phyloP scores from a whole-genome alignment of 2,888 invertebrate species.

The Xiphydria camelus region DNA sequence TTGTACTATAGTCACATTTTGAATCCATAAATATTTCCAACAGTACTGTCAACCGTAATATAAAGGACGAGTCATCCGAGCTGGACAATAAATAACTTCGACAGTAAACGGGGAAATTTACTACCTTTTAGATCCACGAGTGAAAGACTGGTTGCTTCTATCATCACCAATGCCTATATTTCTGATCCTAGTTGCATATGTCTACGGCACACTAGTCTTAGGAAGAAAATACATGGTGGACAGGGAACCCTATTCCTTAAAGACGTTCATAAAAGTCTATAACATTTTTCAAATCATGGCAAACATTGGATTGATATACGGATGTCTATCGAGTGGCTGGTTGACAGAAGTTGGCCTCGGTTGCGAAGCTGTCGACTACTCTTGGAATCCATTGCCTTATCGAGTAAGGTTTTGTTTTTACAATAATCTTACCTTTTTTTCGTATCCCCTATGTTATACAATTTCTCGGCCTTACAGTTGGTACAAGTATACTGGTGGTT shows the following conservation, averaged over 20 bases:
- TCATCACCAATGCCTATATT: slow-evolving; percentile 63
- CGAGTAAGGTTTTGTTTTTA: too few relatives aligned
- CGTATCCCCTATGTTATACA: too few relatives aligned
- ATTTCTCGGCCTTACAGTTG: too few relatives aligned
- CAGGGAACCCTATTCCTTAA: slow-evolving; percentile 68
- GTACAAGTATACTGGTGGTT: slow-evolving; percentile 62
- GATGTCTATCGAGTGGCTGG: slow-evolving; percentile 65
- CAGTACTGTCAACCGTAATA: too few relatives aligned
- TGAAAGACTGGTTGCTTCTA: slow-evolving; percentile 70
- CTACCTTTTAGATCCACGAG: slow-evolving; percentile 60
- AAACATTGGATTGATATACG: slow-evolving; percentile 4
- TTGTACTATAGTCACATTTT: too few relatives aligned
- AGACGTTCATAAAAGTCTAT: slow-evolving; percentile 69
- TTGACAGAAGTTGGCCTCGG: slow-evolving; percentile 63
- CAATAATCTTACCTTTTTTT: too few relatives aligned
- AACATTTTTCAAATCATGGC: slow-evolving; percentile 67
- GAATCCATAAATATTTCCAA: too few relatives aligned
- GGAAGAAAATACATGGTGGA: slow-evolving; percentile 71
- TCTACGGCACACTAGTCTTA: slow-evolving; percentile 61
- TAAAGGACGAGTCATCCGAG: too few relatives aligned
- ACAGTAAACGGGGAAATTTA: not conserved
- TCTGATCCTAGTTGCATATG: slow-evolving; percentile 60
- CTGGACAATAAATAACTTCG: too few relatives aligned
- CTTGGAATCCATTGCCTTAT: slow-evolving; percentile 57
- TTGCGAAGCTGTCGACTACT: slow-evolving; percentile 72